phyloP scores from a whole-genome alignment of 2,113 vertebrate species.

The Podilymbus podiceps region DNA sequence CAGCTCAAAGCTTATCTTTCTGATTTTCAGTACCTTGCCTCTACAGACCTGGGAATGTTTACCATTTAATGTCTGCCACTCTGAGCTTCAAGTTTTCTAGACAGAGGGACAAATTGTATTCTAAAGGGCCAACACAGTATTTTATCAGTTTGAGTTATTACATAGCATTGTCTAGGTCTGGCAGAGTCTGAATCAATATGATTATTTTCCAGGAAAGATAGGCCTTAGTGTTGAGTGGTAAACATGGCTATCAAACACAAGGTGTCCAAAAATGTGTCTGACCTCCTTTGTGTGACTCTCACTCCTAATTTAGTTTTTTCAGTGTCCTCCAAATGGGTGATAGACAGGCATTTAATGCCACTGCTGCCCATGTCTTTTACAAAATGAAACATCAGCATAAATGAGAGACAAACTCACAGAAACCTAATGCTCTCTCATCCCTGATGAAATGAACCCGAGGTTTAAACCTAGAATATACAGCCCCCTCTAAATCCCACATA shows the following conservation, averaged over 20 bases:
- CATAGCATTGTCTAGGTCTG: background rate
- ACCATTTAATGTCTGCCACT: background rate
- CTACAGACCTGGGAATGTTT: background rate
- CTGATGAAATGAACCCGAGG: background rate
- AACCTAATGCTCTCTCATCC: background rate
- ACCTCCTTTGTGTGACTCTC: background rate
- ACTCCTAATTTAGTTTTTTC: background rate
- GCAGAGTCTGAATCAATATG: background rate
- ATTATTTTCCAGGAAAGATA: background rate
- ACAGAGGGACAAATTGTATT: background rate
- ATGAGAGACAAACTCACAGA: background rate
- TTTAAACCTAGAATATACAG: background rate
- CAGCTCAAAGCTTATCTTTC: background rate
- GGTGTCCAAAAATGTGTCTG: background rate
- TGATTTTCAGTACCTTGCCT: background rate
- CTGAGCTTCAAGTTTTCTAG: background rate
- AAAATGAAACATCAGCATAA: background rate
- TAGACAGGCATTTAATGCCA: background rate
- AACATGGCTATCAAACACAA: background rate
- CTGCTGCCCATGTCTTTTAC: background rate
- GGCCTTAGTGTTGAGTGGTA: background rate
- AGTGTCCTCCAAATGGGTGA: background rate
- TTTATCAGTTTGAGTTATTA: background rate
- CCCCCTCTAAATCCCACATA: background rate
- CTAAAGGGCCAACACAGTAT: background rate